phyloP scores from a whole-genome alignment of 2,888 invertebrate species.

The Leucophenga maculata region DNA sequence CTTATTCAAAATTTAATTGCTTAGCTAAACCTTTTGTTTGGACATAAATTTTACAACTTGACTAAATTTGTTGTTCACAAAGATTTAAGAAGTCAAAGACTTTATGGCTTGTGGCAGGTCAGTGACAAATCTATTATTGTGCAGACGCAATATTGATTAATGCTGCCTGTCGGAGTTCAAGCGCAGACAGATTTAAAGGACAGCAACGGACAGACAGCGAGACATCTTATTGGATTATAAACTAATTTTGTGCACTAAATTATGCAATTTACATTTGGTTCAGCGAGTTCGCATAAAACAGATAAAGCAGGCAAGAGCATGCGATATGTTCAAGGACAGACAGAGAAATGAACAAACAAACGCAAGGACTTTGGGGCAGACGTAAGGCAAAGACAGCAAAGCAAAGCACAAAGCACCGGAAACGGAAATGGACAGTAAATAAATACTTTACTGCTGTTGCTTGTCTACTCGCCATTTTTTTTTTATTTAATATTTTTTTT shows the following conservation, averaged over 20 bases:
- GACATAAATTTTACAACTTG: no score
- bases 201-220: no score
- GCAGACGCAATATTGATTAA: no score
- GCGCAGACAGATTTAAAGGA: no score
- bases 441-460: conserved; percentile 63
- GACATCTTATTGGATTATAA: conserved; percentile 1
- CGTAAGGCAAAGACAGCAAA: conserved; percentile 34
- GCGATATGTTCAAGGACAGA: conserved; percentile 9
- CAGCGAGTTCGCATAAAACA: background rate
- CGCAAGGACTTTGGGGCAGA: conserved; percentile 28
- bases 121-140: no score
- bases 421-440: conserved; percentile 66
- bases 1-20: no score
- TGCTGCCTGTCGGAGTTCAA: no score
- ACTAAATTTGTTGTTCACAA: no score
- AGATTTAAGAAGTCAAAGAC: no score
- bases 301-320: background rate
- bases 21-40: no score
- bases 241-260: conserved; percentile 13
- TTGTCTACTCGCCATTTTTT: conserved; percentile 33
- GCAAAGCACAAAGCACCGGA: conserved; percentile 51
- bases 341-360: conserved; percentile 40
- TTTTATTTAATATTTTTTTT: conserved; percentile 28
- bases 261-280: conserved; percentile 13
- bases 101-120: no score